Base-by-base conservation (phyloP, 35 echinoderm and acorn worm genomes). In the Chiridota heheva region DNA sequence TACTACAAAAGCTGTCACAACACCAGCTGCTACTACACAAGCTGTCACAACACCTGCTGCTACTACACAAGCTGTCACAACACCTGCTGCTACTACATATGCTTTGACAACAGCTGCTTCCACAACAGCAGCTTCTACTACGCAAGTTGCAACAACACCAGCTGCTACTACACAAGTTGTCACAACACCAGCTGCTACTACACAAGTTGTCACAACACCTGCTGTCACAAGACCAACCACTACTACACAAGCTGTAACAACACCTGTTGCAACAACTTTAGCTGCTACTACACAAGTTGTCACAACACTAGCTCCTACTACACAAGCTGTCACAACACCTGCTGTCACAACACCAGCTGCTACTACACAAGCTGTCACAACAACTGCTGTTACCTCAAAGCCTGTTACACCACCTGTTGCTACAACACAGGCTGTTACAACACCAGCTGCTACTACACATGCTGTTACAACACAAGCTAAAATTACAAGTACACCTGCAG, bases 291-390 rank as follows among this genome's bases (percentile, higher is more conserved):
- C 80, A n/a, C 80, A 67, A 41, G 68, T 15, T 4, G 3, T 85
- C 4, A 73, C 81, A 1, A 58, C 81, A 60, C 42, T 51, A 3
- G 40, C 36, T 28, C 60, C 69, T 46, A 73, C 70, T 43, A 24
- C 70, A 24, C 79, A 36, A 7, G 42, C 36, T 16, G 43, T 82
- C 2, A 82, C 81, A 34, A 73, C 81, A 58, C 81, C 81, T 0
- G 0, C 24, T 40, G 35, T 61, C 16, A 75, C 69, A 0, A 39
- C 69, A 25, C 67, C 15, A 62, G 55, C 30, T 0, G 22, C n/a
- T 22, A 79, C 48, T 39, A 30, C 49, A 6, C 47, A 35, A 41
- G 56, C 20, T 20, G 29, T 79, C 15, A 18, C 56, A 13, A 61
- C 76, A 1, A 3, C 76, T 79, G 27, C 7, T 41, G 56, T 42